A percentile compares a stretch with the other conserved stretches of the same genome.
These are phyloP conservation scores for Creontiades dilutus DNA, from an alignment of 2,888 invertebrate genomes.

Conservation along the genomic window DNA sequence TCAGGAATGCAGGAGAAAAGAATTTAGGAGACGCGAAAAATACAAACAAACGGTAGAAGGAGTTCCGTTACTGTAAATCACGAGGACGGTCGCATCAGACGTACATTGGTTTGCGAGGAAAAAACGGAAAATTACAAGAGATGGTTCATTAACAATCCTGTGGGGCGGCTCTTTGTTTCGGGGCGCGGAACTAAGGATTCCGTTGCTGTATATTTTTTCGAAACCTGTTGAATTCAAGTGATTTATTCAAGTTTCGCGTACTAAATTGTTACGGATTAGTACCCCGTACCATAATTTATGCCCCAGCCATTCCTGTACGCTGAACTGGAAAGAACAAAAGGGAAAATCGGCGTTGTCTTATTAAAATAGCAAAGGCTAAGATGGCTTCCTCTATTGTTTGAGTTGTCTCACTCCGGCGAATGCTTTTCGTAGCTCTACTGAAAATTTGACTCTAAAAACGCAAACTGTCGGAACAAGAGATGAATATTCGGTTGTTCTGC, in stretches of 20 bases:
- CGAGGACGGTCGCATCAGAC: background rate
- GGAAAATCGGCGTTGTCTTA: conserved; percentile 10
- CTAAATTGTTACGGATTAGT: conserved; percentile 61
- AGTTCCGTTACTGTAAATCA: background rate
- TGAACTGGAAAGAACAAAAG: background rate
- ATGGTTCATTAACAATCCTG: conserved; percentile 39
- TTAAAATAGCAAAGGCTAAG: conserved; percentile 6
- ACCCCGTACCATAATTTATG: conserved; percentile 41
- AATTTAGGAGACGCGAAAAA: background rate
- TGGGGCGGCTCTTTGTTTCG: conserved; percentile 11
- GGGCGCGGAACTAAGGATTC: background rate
- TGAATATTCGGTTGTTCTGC: too few species aligned
- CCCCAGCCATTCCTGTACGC: background rate
- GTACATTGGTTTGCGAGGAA: background rate
- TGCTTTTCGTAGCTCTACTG: background rate
- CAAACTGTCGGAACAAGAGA: background rate
- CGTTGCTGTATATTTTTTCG: conserved; percentile 37
- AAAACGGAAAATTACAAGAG: conserved; percentile 30
- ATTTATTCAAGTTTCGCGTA: conserved; percentile 56
- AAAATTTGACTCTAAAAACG: background rate
- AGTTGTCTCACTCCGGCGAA: background rate
- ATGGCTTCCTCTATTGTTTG: background rate
- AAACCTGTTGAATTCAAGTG: conserved; percentile 51
- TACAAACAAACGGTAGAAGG: background rate
- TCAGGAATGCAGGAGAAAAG: background rate